Conservation (phyloP, 2,888 invertebrate genomes). For the Leptopilina drosophilae region DNA sequence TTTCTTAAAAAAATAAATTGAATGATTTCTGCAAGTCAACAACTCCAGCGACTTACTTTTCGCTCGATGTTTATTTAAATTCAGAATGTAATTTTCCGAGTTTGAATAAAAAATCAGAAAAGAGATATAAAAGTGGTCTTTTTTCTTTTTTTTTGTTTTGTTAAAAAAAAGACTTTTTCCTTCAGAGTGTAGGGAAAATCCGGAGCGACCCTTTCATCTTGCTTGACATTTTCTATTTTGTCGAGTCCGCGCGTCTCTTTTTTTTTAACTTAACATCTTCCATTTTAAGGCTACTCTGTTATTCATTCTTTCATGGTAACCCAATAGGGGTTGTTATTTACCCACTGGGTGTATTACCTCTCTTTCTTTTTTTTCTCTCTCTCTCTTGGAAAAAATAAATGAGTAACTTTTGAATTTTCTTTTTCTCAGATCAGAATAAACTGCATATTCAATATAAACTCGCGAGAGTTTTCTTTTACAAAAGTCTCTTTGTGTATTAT, state of each 20-base stretch:
- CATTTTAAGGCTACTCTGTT: constrained; percentile 18
- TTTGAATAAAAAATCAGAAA: neutral
- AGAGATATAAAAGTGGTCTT: neutral
- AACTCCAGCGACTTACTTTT: too few species aligned
- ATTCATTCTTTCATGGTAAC: constrained; percentile 34
- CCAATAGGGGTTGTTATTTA: constrained; percentile 24
- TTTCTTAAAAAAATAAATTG: too few species aligned
- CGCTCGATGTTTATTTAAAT: neutral
- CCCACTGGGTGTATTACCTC: neutral
- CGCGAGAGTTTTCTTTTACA: neutral
- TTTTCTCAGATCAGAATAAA: constrained; percentile 11
- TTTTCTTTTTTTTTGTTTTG: neutral
- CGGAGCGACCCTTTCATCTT: too few species aligned
- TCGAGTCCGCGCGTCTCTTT: neutral
- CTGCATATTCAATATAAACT: neutral
- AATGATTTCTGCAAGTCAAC: too few species aligned
- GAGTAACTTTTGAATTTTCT: neutral
- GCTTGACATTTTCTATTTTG: too few species aligned
- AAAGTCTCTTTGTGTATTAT: neutral
- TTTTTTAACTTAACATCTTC: neutral
- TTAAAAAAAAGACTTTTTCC: neutral
- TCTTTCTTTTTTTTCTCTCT: too few species aligned
- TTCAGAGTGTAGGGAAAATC: too few species aligned
- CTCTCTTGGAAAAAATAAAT: constrained; percentile 2
- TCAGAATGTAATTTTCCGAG: constrained; percentile 5